Percentiles rank a stretch among this genome's conserved stretches.
phyloP scores from a whole-genome alignment of 35 echinoderm and acorn worm species.

The Heliocidaris erythrogramma region DNA sequence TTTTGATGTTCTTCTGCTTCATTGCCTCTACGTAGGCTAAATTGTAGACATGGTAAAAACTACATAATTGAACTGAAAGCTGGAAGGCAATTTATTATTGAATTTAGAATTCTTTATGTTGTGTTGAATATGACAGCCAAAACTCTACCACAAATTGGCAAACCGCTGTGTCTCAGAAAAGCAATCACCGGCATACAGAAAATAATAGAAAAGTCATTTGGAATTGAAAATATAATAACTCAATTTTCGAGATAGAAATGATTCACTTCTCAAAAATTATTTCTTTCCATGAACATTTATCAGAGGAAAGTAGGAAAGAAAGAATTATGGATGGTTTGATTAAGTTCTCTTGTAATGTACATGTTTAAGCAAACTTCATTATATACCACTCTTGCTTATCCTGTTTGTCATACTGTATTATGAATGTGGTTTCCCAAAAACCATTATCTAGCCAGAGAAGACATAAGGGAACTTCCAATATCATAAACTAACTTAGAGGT shows the following conservation, averaged over 20 bases:
- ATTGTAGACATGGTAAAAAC: too few species aligned
- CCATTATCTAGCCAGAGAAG: not conserved
- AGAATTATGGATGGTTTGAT: not conserved
- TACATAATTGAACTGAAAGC: too few species aligned
- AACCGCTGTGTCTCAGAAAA: not conserved
- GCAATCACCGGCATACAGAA: not conserved
- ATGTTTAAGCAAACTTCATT: not conserved
- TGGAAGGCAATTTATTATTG: too few species aligned
- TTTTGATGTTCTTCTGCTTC: too few species aligned
- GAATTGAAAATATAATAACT: not conserved
- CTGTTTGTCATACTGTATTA: not conserved
- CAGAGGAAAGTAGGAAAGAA: not conserved
- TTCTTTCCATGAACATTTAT: not conserved
- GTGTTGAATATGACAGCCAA: too few species aligned
- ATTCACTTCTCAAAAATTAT: not conserved
- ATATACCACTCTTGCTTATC: not conserved
- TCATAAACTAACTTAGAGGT: not conserved
- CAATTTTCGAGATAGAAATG: not conserved
- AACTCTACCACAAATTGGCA: not conserved
- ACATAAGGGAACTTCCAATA: not conserved
- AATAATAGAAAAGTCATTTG: not conserved
- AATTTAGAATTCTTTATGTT: too few species aligned
- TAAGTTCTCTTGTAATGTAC: not conserved
- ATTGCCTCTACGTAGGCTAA: too few species aligned
- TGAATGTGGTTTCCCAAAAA: not conserved